Percentiles rank a stretch among this genome's conserved stretches.
Conservation (phyloP, 2,113 vertebrate genomes). For the Nycticebus coucang region DNA sequence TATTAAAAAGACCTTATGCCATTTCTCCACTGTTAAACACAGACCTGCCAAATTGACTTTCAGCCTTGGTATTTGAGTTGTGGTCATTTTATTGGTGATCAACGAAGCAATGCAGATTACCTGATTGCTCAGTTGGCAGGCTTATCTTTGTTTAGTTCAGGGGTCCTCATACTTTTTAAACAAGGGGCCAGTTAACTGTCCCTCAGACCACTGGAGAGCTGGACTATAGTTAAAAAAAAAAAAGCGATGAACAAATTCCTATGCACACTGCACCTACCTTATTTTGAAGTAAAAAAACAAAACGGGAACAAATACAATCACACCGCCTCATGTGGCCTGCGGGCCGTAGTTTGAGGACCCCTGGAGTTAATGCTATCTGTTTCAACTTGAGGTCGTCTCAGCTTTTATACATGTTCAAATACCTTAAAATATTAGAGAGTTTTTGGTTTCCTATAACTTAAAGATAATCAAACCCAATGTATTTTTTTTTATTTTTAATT, state of each 20-base stretch:
- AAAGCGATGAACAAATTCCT: no score
- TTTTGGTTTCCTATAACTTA: neutral
- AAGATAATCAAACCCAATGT: neutral
- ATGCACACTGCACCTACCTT: no score
- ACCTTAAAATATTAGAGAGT: neutral
- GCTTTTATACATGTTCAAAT: neutral
- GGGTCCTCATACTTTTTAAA: no score
- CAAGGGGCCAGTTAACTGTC: no score
- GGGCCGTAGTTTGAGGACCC: no score
- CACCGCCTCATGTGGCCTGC: no score
- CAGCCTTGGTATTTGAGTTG: neutral
- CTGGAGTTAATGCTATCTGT: neutral
- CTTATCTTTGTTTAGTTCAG: neutral
- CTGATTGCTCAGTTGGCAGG: neutral
- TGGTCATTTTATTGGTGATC: neutral
- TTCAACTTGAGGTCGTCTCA: slow-evolving; percentile 32
- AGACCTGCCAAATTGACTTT: neutral
- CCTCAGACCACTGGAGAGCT: no score
- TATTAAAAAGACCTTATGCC: neutral
- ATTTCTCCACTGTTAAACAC: neutral
- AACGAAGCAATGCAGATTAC: neutral
- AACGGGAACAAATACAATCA: no score
- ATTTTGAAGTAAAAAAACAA: no score
- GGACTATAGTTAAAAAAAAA: no score
- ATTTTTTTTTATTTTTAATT: neutral